These are phyloP conservation scores for Ligdia adustata DNA, from an alignment of 2,888 invertebrate genomes.

Conservation along the genomic window DNA sequence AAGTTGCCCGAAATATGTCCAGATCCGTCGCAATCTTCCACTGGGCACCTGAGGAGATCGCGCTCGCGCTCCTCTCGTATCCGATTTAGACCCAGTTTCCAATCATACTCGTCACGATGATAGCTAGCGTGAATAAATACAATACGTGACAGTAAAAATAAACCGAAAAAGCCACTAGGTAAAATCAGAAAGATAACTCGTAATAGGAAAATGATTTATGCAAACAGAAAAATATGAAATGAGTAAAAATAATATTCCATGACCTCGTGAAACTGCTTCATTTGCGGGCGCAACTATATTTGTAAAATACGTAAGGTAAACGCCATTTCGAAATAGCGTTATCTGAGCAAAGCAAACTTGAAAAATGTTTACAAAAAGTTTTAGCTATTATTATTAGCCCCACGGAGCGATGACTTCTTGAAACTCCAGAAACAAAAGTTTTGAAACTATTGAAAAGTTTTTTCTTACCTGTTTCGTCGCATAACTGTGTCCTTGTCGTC, in stretches of 20 bases:
- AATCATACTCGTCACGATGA: constrained; percentile 71
- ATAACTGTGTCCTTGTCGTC: constrained; percentile 60
- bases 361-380: constrained; percentile 65
- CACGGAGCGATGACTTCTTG: constrained; percentile 43
- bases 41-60: constrained; percentile 92
- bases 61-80: constrained; percentile 89
- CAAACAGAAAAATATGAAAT: constrained; percentile 28
- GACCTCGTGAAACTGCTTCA: constrained; percentile 55
- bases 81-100: constrained; percentile 71
- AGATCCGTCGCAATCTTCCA: constrained; percentile 92
- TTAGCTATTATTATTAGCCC: constrained; percentile 51
- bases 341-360: constrained; percentile 56
- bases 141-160: constrained; percentile 15
- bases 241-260: constrained; percentile 27
- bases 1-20: constrained; percentile 96
- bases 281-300: constrained; percentile 35
- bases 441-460: constrained; percentile 52
- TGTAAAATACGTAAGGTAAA: constrained; percentile 38
- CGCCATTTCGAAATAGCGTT: constrained; percentile 46
- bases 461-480: constrained; percentile 74
- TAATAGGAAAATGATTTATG: constrained; percentile 35
- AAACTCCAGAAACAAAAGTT: constrained; percentile 48
- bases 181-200: no score
- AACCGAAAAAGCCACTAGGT: neutral
- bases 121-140: constrained; percentile 66